Conservation (phyloP, 2,888 invertebrate species). For the Drosophila mimetica region DNA sequence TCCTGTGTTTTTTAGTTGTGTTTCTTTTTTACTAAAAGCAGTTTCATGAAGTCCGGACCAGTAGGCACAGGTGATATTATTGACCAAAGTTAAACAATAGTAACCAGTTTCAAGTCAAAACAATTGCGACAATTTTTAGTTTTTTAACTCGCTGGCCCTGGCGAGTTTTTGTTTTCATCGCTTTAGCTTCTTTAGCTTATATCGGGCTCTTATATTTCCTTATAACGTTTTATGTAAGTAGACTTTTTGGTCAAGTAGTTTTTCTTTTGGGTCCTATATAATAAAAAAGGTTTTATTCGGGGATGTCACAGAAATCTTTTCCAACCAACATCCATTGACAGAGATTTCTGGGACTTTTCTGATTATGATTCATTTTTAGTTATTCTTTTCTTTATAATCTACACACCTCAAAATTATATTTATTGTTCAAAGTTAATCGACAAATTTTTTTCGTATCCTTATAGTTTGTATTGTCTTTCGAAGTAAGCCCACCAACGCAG, state of each 20-base stretch:
- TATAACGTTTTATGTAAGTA: too few species aligned
- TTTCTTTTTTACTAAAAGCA: constrained; percentile 55
- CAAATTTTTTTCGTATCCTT: too few species aligned
- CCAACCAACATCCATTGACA: too few species aligned
- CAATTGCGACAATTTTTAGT: constrained; percentile 70
- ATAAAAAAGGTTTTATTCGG: too few species aligned
- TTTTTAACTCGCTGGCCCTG: constrained; percentile 44
- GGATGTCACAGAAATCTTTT: too few species aligned
- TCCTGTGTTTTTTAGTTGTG: constrained; percentile 7
- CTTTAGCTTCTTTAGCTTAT: constrained; percentile 1
- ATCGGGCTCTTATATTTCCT: too few species aligned
- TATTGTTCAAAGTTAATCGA: too few species aligned
- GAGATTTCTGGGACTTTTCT: too few species aligned
- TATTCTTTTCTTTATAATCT: too few species aligned
- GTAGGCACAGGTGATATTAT: constrained; percentile 68
- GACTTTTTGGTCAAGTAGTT: not conserved
- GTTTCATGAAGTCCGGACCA: constrained; percentile 51
- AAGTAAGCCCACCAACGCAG: not conserved
- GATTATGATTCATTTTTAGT: too few species aligned
- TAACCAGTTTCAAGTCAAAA: constrained; percentile 61
- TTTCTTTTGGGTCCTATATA: too few species aligned
- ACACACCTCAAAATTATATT: too few species aligned
- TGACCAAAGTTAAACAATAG: constrained; percentile 77
- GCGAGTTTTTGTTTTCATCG: constrained; percentile 2
- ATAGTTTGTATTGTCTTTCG: not conserved